A percentile compares a stretch with the other conserved stretches of the same genome.
phyloP scores from a whole-genome alignment of 2,113 vertebrate species.

The Meleagris gallopavo region DNA sequence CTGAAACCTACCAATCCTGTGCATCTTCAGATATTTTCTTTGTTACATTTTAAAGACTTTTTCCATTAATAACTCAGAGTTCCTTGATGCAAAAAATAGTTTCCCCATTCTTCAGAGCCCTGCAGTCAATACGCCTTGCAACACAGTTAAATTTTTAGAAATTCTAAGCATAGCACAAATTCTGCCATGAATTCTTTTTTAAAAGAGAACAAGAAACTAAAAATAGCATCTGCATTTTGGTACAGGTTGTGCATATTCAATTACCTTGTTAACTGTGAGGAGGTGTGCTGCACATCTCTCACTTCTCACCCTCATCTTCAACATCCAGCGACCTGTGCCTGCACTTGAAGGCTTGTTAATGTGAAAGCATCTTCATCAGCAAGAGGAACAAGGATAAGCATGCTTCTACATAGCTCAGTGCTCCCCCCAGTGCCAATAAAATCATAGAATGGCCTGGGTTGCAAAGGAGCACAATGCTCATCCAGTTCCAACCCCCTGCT shows the following conservation, averaged over 20 bases:
- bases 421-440: background rate
- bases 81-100: background rate
- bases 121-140: background rate
- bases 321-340: background rate
- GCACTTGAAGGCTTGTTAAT: background rate
- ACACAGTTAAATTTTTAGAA: background rate
- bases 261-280: background rate
- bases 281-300: background rate
- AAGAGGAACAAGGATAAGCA: background rate
- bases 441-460: too few species aligned
- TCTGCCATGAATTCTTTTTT: background rate
- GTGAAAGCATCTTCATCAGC: background rate
- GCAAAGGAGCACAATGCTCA: too few species aligned
- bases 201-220: background rate
- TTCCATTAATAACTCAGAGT: background rate
- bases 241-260: fast-evolving
- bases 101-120: background rate
- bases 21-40: background rate
- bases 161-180: background rate
- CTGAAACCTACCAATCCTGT: background rate
- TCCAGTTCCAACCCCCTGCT: too few species aligned
- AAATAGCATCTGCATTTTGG: background rate
- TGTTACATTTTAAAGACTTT: background rate
- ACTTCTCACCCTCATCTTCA: background rate
- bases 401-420: background rate